phyloP scores from a whole-genome alignment of 2,888 invertebrate species.

The Phaonia tiefii region DNA sequence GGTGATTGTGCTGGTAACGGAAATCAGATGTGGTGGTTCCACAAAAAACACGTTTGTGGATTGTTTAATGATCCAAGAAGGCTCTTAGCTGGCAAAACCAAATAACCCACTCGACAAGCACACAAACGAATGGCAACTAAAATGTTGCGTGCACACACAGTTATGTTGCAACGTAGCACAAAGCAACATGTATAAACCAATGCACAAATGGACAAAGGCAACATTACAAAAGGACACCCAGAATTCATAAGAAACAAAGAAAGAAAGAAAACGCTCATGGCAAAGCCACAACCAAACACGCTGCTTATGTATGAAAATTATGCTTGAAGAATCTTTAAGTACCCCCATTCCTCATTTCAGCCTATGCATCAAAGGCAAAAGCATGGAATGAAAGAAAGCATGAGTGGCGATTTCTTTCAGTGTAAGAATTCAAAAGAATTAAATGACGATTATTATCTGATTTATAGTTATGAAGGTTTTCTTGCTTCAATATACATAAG shows the following conservation, averaged over 20 bases:
- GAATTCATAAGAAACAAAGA: not conserved
- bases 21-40: too few species aligned
- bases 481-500: too few species aligned
- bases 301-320: conserved; percentile 64
- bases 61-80: conserved; percentile 59
- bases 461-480: too few species aligned
- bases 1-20: too few species aligned
- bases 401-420: not conserved
- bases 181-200: not conserved
- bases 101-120: conserved; percentile 16
- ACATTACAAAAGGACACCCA: conserved; percentile 16
- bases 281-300: not conserved
- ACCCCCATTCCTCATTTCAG: not conserved
- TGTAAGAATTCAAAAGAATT: conserved; percentile 3
- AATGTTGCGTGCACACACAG: conserved; percentile 45
- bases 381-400: not conserved
- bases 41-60: conserved; percentile 65
- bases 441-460: conserved; percentile 13
- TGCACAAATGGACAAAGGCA: not conserved
- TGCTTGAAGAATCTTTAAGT: conserved; percentile 62
- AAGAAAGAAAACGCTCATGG: not conserved
- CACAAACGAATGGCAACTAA: conserved; percentile 22
- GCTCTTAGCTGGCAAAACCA: conserved; percentile 29
- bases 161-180: conserved; percentile 31
- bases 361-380: not conserved